Evolutionary conservation across 2,888 invertebrate genomes (phyloP), one percentile per base, ranked within the genome.

Genomic region (Apocheima hispidaria): DNA sequence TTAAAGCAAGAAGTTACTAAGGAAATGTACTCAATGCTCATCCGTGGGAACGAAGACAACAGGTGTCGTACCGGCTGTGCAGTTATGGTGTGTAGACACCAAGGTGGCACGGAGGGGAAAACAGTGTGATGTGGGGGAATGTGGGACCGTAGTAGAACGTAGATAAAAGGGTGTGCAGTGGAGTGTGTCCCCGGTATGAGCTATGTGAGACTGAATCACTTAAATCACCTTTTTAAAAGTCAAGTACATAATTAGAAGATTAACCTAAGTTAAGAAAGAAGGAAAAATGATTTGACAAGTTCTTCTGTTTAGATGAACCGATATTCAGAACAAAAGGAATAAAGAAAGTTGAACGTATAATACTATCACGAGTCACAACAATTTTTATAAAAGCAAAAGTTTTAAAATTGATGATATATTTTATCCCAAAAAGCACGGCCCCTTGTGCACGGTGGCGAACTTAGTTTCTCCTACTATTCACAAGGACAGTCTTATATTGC

Each of bases 41-140:
- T 78, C 74, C 84, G 84, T 90, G 89, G 83, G 89, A 90, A 90
- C 78, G 76, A 75, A 78, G 75, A 78, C 78, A 83, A 81, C 92
- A 92, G 92, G 91, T 92, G 90, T 87, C 77, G 80, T 81, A 79
- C 76, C 72, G 79, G 79, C 85, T 87, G 86, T 87, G 84, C 74
- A 78, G 88, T 88, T 82, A 89, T 84, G 89, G 87, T 74, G 72
- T 67, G 77, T 83, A 83, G 73, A 61, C 81, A 78, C 75, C 67
- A 71, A 77, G 79, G 75, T 75, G 77, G 69, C 46, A 41, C 48
- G 61, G 38, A 20, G 59, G 63, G 70, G 67, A 30, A 60, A 60
- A 63, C 44, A 63, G 18, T 56, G n/a, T 54, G 60, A 69, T 41
- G 49, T 50, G 26, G 55, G 66, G 67, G 54, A 64, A 59, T 64